Conservation (phyloP, 2,113 vertebrate genomes). For the Actenoides hombroni region DNA sequence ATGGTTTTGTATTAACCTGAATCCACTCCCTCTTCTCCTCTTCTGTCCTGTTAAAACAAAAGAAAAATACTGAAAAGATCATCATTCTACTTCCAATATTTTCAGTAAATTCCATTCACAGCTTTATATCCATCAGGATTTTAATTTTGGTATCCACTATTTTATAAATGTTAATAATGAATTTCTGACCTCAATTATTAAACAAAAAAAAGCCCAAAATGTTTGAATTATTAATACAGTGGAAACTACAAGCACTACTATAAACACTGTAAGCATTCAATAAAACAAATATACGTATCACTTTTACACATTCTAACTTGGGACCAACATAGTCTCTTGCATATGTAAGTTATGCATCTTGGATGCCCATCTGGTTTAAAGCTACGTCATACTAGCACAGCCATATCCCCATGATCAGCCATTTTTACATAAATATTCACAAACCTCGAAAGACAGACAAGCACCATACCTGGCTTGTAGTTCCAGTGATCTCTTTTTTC, state of each 20-base stretch:
- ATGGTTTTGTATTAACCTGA: conserved; percentile 77
- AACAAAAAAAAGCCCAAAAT: neutral
- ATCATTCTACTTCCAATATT: neutral
- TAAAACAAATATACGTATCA: neutral
- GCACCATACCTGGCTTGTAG: conserved; percentile 87
- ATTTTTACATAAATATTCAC: neutral
- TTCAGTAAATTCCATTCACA: neutral
- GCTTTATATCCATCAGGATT: neutral
- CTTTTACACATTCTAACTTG: neutral
- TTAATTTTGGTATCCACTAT: neutral
- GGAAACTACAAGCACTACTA: neutral
- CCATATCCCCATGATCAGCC: neutral
- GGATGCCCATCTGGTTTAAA: neutral
- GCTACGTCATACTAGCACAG: neutral
- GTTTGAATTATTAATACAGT: neutral
- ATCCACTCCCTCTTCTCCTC: conserved; percentile 97
- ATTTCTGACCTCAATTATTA: neutral
- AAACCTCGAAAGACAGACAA: neutral
- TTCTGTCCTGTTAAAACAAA: conserved; percentile 83
- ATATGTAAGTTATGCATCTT: neutral
- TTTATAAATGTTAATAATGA: neutral
- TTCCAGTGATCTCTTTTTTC: conserved; percentile 89
- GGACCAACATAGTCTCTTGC: neutral
- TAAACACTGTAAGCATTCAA: neutral
- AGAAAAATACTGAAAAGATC: neutral